These are phyloP conservation scores for Heterohyrax brucei DNA, from an alignment of 2,797 vertebrate genomes.

Conservation along the genomic window DNA sequence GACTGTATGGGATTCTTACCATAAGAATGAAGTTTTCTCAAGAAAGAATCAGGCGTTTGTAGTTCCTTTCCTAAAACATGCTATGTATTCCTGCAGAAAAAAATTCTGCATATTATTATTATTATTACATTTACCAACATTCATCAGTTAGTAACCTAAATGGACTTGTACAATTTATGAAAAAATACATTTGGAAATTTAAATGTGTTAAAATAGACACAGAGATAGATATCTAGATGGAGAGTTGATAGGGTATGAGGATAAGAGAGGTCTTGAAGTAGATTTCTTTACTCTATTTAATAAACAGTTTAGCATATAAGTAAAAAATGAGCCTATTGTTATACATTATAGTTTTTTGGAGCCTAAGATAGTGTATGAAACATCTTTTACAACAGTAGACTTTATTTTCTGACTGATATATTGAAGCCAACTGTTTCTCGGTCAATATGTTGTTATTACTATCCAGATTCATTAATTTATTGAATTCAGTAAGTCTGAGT, in stretches of 20 bases:
- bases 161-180: not conserved
- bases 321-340: not conserved
- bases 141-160: not conserved
- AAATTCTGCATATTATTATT: not conserved
- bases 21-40: not conserved
- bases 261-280: conserved; percentile 12
- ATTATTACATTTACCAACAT: conserved; percentile 25
- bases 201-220: not conserved
- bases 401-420: not conserved
- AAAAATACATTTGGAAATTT: not conserved
- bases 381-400: not conserved
- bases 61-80: not conserved
- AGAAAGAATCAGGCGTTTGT: not conserved
- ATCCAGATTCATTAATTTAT: not conserved
- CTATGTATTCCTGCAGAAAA: not conserved
- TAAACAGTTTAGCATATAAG: not conserved
- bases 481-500: not conserved
- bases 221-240: not conserved
- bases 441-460: not conserved
- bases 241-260: not conserved
- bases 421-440: not conserved
- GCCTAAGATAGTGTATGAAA: not conserved
- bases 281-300: conserved; percentile 35
- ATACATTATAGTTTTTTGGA: not conserved
- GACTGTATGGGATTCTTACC: not conserved